phyloP scores from a whole-genome alignment of 2,797 vertebrate species.

The Cossypha polioptera region DNA sequence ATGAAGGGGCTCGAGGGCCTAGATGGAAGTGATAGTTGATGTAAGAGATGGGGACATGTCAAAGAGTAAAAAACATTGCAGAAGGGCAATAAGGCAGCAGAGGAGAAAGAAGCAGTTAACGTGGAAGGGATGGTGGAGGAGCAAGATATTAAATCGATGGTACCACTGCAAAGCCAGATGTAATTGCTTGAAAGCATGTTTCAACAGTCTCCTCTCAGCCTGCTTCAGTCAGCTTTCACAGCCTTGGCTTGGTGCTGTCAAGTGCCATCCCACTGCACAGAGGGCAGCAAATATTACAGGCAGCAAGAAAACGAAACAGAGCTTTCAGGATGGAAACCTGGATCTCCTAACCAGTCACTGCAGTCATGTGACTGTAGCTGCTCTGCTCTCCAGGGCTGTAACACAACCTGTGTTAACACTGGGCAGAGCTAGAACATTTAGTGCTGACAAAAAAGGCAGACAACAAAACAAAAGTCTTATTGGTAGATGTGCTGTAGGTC shows the following conservation, averaged over 20 bases:
- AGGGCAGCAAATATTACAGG: not conserved
- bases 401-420: not conserved
- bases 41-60: not conserved
- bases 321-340: not conserved
- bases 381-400: not conserved
- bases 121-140: not conserved
- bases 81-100: not conserved
- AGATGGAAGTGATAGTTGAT: conserved; percentile 20
- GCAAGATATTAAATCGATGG: not conserved
- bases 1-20: not conserved
- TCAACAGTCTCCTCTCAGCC: not conserved
- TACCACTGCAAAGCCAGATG: not conserved
- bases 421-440: not conserved
- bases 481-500: not conserved
- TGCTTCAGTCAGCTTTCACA: not conserved
- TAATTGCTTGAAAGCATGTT: not conserved
- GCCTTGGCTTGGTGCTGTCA: not conserved
- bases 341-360: not conserved
- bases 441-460: not conserved
- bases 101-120: not conserved
- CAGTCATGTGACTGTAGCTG: not conserved
- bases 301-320: not conserved
- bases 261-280: not conserved
- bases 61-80: not conserved
- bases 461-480: not conserved